Base-by-base conservation (phyloP, 2,797 vertebrate species). In the Sebastes taczanowskii region DNA sequence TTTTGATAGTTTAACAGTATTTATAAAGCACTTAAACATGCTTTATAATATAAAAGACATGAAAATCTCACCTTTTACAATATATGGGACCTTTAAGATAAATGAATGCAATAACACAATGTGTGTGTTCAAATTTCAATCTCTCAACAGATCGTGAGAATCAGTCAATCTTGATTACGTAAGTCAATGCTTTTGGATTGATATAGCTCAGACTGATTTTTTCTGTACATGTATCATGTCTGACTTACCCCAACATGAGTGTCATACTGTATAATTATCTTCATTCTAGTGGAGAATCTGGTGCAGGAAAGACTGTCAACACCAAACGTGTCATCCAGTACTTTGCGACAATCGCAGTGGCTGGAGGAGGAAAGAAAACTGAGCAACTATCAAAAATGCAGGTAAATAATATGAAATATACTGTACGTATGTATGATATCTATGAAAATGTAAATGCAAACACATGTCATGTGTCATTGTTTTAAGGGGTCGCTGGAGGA, bases 161-260 rank as follows among this genome's bases (percentile, higher is more conserved):
- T 90, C 97, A 98, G 95, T 98, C 97, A 0, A 97, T 98, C 94
- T 93, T 98, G 87, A 98, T 98, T 83, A 98, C 97, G 97, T 98
- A 96, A 20, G 96, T 96, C 87, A 49, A 9, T 20, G 18, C 32
- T 59, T 70, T 11, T 68, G 7, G 5, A 22, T 4, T 53, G 5
- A 65, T 67, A 32, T 4, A 42, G 25, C 7, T 61, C 27, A 60
- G 3, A 32, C 2, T 23, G 11, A 9, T 13, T 20, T 8, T 63
- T n/a, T 63, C 4, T 77, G 10, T 30, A 11, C 13, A 49, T 53
- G 7, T 9, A 3, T 70, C 11, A 38, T 56, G 16, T 65, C 20
- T 70, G 23, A 64, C n/a, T 30, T 30, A 29, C 49, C 55, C 16
- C 11, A 53, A 25, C 7, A 14, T 2, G 2, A 11, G 16, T 70